These are phyloP conservation scores for Pseudococcus viburni DNA, from an alignment of 2,888 invertebrate genomes.

Conservation along the genomic window DNA sequence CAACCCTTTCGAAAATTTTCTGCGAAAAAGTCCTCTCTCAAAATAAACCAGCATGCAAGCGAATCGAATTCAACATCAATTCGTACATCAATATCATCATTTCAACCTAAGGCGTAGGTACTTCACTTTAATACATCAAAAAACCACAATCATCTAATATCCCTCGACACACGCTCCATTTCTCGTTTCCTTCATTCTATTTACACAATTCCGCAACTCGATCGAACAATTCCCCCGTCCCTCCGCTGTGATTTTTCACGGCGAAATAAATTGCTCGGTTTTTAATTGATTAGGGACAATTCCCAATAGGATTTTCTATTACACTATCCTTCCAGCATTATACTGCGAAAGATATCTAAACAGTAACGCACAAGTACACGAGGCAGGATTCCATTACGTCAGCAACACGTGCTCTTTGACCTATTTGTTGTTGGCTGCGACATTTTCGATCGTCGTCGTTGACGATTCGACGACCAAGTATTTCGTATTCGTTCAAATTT, in stretches of 20 bases:
- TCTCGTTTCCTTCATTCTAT: background rate
- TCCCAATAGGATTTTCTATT: background rate
- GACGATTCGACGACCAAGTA: background rate
- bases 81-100: too few species aligned
- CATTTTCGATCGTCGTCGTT: background rate
- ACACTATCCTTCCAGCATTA: background rate
- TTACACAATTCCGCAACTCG: background rate
- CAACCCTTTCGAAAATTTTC: too few species aligned
- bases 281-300: slow-evolving; percentile 21
- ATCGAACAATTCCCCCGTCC: background rate
- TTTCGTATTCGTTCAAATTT: background rate
- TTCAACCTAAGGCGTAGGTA: too few species aligned
- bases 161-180: background rate
- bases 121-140: background rate
- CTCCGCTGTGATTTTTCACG: background rate
- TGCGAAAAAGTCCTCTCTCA: too few species aligned
- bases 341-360: background rate
- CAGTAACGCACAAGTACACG: background rate
- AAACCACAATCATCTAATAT: background rate
- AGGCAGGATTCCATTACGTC: slow-evolving; percentile 15
- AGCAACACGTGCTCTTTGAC: slow-evolving; percentile 42
- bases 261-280: slow-evolving; percentile 6
- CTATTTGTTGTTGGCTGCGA: background rate
- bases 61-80: too few species aligned
- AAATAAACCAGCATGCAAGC: too few species aligned